A percentile compares a stretch with the other conserved stretches of the same genome.
phyloP scores from a whole-genome alignment of 2,888 invertebrate genomes.

The Lithophane leautieri region DNA sequence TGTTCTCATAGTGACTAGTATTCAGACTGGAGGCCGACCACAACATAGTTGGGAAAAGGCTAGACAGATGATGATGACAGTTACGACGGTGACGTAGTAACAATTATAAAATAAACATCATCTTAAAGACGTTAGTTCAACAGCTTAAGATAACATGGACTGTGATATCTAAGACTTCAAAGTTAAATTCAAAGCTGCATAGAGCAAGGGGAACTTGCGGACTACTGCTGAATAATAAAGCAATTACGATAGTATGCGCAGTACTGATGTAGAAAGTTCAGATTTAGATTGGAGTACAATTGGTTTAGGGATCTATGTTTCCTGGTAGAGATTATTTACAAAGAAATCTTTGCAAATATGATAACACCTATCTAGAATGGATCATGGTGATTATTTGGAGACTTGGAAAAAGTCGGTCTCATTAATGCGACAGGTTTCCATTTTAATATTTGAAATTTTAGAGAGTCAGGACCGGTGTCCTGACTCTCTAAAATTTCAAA shows the following conservation, averaged over 20 bases:
- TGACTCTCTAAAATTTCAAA: too few species aligned
- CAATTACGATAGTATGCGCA: slow-evolving; percentile 17
- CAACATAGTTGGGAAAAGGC: neutral
- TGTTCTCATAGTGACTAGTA: neutral
- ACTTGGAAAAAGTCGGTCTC: neutral
- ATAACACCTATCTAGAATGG: neutral
- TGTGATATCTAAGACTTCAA: slow-evolving; percentile 2
- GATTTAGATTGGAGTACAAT: slow-evolving; percentile 16
- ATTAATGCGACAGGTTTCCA: neutral
- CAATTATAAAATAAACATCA: neutral
- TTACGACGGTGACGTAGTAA: neutral
- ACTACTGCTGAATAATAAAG: slow-evolving; percentile 39
- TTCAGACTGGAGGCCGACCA: neutral
- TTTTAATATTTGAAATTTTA: neutral
- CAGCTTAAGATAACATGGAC: neutral
- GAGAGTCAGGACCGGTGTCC: neutral
- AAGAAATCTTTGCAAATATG: neutral
- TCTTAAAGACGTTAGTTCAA: neutral
- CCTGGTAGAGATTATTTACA: neutral
- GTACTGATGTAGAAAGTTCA: slow-evolving; percentile 21
- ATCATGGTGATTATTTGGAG: neutral
- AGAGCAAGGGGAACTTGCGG: slow-evolving; percentile 18
- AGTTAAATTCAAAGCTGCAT: slow-evolving; percentile 23
- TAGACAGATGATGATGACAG: neutral
- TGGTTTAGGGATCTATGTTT: neutral